Conservation (phyloP, 2,797 vertebrate genomes). For the Artibeus lituratus region DNA sequence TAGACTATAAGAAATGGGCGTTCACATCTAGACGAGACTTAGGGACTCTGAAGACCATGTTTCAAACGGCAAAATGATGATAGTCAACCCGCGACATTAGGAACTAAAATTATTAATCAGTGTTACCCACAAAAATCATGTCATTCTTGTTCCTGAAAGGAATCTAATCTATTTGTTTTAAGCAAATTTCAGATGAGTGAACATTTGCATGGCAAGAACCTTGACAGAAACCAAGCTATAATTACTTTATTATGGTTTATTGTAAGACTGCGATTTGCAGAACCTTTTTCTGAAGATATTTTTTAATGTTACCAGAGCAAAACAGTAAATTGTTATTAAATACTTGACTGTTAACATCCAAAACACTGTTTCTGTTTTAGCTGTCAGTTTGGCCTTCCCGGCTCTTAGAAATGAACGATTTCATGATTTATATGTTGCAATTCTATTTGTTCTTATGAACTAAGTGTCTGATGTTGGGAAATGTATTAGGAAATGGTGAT, state of each 20-base stretch:
- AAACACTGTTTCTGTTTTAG: neutral
- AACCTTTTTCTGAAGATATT: conserved; percentile 48
- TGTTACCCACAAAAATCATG: conserved; percentile 74
- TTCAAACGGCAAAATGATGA: conserved; percentile 71
- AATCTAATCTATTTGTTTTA: conserved; percentile 81
- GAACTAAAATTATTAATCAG: conserved; percentile 81
- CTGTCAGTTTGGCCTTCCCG: conserved; percentile 19
- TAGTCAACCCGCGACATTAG: conserved; percentile 73
- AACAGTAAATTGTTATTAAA: conserved; percentile 58
- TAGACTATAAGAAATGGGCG: conserved; percentile 85
- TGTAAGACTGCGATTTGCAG: conserved; percentile 45
- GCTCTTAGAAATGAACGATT: conserved; percentile 53
- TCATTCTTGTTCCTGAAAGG: conserved; percentile 79
- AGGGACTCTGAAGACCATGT: conserved; percentile 52
- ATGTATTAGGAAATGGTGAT: conserved; percentile 38
- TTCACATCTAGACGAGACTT: conserved; percentile 61
- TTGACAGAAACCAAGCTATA: conserved; percentile 76
- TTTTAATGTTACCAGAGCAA: conserved; percentile 21
- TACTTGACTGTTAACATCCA: neutral
- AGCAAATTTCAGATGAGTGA: conserved; percentile 79
- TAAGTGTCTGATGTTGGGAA: conserved; percentile 29
- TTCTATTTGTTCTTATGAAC: conserved; percentile 35
- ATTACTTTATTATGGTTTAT: conserved; percentile 74
- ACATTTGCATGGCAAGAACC: conserved; percentile 70
- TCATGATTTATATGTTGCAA: conserved; percentile 28